These are phyloP conservation scores for Thamnophis elegans DNA, from an alignment of 2,797 vertebrate species.

Conservation along the genomic window DNA sequence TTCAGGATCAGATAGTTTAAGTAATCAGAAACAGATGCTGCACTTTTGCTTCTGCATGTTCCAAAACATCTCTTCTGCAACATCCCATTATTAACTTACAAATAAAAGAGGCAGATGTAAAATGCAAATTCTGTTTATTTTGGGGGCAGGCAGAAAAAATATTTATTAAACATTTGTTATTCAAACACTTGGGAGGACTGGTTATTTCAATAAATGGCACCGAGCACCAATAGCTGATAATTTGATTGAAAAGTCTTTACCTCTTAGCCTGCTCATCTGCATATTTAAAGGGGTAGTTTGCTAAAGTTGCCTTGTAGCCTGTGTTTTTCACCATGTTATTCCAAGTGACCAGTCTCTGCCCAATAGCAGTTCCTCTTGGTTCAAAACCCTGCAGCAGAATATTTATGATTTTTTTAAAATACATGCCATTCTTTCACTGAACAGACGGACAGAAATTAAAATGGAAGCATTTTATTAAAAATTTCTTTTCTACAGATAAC, in stretches of 20 bases:
- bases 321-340: slow-evolving; percentile 99
- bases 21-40: background rate
- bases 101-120: background rate
- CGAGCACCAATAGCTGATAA: background rate
- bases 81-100: background rate
- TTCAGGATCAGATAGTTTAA: background rate
- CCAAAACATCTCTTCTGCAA: background rate
- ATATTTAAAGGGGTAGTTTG: slow-evolving; percentile 98
- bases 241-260: slow-evolving; percentile 65
- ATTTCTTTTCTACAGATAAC: slow-evolving; percentile 26
- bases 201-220: background rate
- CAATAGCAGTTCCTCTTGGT: slow-evolving; percentile 95
- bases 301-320: slow-evolving; percentile 95
- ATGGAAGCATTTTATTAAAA: slow-evolving; percentile 53
- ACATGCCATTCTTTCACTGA: slow-evolving; percentile 33
- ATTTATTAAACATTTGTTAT: background rate
- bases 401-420: slow-evolving; percentile 52
- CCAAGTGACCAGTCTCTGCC: slow-evolving; percentile 95
- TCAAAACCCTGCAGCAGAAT: slow-evolving; percentile 87
- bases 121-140: background rate
- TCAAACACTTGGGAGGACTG: background rate
- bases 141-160: background rate
- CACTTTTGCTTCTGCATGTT: background rate
- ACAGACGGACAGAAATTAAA: slow-evolving; percentile 37
- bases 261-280: slow-evolving; percentile 97